These are phyloP conservation scores for Erythrocercus mccallii DNA, from an alignment of 2,113 vertebrate genomes.

Conservation along the genomic window DNA sequence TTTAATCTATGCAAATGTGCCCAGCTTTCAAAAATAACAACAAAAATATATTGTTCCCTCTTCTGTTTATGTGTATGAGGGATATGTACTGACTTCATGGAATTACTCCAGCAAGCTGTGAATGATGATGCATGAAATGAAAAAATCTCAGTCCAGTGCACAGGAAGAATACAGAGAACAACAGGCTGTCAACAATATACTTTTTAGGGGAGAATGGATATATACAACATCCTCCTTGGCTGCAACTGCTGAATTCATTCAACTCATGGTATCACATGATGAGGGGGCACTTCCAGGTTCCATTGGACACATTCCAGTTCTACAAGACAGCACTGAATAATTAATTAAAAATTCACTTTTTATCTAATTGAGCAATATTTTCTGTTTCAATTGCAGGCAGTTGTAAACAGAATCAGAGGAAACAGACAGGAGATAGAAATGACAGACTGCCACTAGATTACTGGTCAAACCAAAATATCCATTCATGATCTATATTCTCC, in stretches of 20 bases:
- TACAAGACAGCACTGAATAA: background rate
- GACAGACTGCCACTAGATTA: background rate
- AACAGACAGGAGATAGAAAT: too few species aligned
- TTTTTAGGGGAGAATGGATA: background rate
- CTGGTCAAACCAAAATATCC: background rate
- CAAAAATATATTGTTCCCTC: background rate
- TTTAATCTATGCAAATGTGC: background rate
- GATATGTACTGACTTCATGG: conserved; percentile 24
- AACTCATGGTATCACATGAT: background rate
- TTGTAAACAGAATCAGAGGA: background rate
- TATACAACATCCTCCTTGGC: background rate
- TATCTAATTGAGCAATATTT: background rate
- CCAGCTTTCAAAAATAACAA: background rate
- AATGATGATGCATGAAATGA: conserved; percentile 64
- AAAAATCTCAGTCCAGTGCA: conserved; percentile 35
- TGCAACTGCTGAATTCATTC: background rate
- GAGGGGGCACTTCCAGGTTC: background rate
- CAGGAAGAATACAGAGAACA: conserved; percentile 33
- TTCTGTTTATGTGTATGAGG: conserved; percentile 22
- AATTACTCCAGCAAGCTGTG: conserved; percentile 48
- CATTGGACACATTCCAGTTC: background rate
- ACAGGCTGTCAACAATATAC: background rate
- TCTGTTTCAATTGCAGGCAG: background rate
- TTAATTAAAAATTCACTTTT: background rate
- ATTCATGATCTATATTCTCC: background rate